Evolutionary conservation across 2,888 invertebrate genomes (phyloP), one percentile per base, ranked within the genome.

Genomic region (Crioceris asparagi): DNA sequence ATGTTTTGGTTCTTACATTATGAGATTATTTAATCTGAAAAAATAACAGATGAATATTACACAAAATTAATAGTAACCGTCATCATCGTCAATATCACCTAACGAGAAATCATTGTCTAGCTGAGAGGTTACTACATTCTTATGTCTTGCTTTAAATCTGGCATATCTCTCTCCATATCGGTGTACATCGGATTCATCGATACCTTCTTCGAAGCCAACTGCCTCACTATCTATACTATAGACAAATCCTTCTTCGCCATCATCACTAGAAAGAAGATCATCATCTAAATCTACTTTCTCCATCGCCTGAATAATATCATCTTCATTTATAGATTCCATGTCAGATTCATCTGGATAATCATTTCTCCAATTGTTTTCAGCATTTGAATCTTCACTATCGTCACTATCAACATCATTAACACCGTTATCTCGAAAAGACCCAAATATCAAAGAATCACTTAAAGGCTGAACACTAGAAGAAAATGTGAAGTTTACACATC

Each of bases 301-400:
- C 56, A 81, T 70, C 17, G 77, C 78, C 32, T 57, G 56, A 23
- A 72, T 60, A 64, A 83, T 76, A 46, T 78, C 77, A 5, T 74
- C 71, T 41, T 77, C 74, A 35, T 69, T 67, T 35, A 78, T 63
- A 34, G 75, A 77, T 51, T 72, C 61, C 19, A 64, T 59, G 47
- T 69, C 63, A 36, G 69, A 68, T 35, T 64, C 65, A 39, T 70
- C 77, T 1, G 85, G 85, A 59, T 86, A 86, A 35, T 85, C 84
- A 54, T 86, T 85, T 42, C 73, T 68, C 72, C 77, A 79, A 57
- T 83, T 75, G 49, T 78, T 77, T 60, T 86, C 85, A 44, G 79
- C 78, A 66, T 86, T 85, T 0, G 85, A 85, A 57, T 84, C 83
- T 45, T 75, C 75, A 17, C 71, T 71, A 15, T 77, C 76, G 38